Evolutionary conservation across 2,888 invertebrate species (phyloP).

Genomic region (Melieria omissa): DNA sequence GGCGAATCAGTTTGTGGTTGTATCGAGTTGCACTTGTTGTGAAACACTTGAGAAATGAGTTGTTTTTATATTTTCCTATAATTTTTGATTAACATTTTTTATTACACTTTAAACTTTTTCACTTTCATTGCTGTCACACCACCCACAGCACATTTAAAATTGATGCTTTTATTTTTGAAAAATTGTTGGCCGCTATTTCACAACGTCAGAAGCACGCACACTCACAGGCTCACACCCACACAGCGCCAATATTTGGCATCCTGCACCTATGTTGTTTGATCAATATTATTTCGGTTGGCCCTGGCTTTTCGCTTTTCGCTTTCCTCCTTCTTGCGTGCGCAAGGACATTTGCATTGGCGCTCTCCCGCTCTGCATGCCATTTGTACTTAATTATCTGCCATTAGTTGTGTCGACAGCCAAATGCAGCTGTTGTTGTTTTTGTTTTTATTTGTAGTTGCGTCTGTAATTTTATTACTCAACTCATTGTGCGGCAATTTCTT

Average conservation of each 20-base stretch:
- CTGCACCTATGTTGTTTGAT: conserved; percentile 17
- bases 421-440: no score
- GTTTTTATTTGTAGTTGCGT: no score
- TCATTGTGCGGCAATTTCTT: no score
- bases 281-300: conserved; percentile 14
- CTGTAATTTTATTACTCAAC: no score
- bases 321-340: not conserved
- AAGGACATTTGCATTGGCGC: conserved; percentile 28
- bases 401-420: not conserved
- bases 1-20: not conserved
- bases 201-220: not conserved
- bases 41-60: not conserved
- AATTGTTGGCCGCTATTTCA: not conserved
- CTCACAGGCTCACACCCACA: not conserved
- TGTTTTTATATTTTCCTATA: not conserved
- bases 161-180: not conserved
- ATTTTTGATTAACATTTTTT: not conserved
- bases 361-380: conserved; percentile 8
- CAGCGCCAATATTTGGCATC: not conserved
- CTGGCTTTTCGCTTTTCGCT: not conserved
- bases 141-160: not conserved
- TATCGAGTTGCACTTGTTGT: not conserved
- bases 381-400: conserved; percentile 26
- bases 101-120: not conserved
- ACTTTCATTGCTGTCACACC: not conserved